Evolutionary conservation across 2,797 vertebrate species (phyloP).

Genomic region (Apodemus agrarius): DNA sequence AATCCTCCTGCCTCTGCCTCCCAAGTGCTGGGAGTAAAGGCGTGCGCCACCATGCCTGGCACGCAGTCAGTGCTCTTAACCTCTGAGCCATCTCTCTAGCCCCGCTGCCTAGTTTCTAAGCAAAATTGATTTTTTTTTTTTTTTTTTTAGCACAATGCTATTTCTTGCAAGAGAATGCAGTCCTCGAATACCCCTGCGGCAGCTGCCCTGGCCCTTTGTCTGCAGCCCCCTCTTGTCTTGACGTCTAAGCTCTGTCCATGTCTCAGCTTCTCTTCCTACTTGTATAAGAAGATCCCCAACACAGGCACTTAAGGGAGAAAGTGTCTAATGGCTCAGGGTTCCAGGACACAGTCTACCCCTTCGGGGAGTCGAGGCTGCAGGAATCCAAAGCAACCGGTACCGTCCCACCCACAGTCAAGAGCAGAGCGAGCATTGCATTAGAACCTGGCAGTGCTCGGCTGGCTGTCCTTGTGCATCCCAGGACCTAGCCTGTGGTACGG

Average conservation of each 20-base stretch:
- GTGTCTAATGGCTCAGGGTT: accelerated
- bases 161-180: no score
- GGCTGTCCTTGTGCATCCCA: not conserved
- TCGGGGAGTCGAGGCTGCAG: not conserved
- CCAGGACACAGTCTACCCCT: not conserved
- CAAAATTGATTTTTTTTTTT: not conserved
- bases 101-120: not conserved
- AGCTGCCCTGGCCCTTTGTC: not conserved
- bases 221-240: not conserved
- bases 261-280: not conserved
- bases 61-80: no score
- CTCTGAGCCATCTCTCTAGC: no score
- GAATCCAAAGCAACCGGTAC: not conserved
- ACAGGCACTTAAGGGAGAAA: not conserved
- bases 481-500: not conserved
- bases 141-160: not conserved
- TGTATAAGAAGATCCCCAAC: not conserved
- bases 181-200: no score
- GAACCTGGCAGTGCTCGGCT: not conserved
- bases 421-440: not conserved
- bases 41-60: no score
- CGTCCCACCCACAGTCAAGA: not conserved
- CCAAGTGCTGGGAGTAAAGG: no score
- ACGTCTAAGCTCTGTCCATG: not conserved
- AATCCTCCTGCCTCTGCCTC: no score